Evolutionary conservation across 2,888 invertebrate genomes (phyloP).

Genomic region (Deilephila elpenor): DNA sequence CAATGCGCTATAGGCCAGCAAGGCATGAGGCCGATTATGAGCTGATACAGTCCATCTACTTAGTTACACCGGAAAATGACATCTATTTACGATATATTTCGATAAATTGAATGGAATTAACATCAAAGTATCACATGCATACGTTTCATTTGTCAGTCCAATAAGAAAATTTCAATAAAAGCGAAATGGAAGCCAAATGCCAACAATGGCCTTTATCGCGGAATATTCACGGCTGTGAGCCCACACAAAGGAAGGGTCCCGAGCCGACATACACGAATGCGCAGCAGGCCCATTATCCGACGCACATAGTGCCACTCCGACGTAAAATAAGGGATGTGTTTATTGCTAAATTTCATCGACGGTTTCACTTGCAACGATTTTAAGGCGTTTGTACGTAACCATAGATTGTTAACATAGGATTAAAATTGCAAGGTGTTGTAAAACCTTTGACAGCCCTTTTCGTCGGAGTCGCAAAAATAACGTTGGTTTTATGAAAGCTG

Average conservation of each 20-base stretch:
- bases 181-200: conserved; percentile 6
- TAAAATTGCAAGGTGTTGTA: no score
- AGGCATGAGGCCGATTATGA: background rate
- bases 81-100: background rate
- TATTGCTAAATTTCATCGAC: background rate
- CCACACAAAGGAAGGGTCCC: conserved; percentile 29
- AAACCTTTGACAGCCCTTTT: no score
- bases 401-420: no score
- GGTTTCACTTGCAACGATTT: background rate
- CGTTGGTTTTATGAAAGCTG: no score
- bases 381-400: no score
- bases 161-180: conserved; percentile 14
- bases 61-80: background rate
- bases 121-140: background rate
- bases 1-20: no score
- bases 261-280: conserved; percentile 30
- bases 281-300: conserved; percentile 24
- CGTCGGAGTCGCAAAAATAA: no score
- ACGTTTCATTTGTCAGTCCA: conserved; percentile 9
- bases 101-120: background rate
- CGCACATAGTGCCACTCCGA: background rate
- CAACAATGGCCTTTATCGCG: conserved; percentile 31
- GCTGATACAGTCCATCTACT: background rate
- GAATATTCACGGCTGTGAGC: conserved; percentile 22
- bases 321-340: background rate